Base-by-base conservation (phyloP, 2,797 vertebrate species). In the Lepidocolaptes lacrymiger region DNA sequence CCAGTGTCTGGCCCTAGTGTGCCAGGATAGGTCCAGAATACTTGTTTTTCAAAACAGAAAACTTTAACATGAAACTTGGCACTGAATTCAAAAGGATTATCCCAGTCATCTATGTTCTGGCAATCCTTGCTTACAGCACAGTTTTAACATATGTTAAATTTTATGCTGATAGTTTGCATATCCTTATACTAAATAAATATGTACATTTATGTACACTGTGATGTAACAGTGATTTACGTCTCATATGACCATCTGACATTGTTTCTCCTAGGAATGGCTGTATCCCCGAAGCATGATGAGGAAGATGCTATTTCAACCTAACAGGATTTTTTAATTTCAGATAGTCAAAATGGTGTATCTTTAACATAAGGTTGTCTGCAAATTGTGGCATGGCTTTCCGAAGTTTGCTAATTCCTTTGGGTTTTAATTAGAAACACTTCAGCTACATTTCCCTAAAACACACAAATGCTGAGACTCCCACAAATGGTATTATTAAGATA, bases 371-470 rank as follows among this genome's bases (percentile, higher is more conserved):
- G 30, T 52, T 93, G 51, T 89, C 71, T 75, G 32, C 62, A 61
- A 4, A 67, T 61, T 54, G 46, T 88, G 74, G 37, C 7, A 4
- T 75, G 88, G 43, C 62, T 51, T 79, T 75, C 22, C 1, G 18
- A n/a, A 85, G 93, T 69, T 93, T 41, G 26, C 66, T 83, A 68
- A 52, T 97, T 95, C 87, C 89, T 88, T 71, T 88, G 83, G 78
- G 77, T 89, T 96, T 97, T 95, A 95, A 92, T 97, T 95, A 91
- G 88, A 91, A 97, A 75, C 23, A 37, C 10, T 88, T 91, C 76
- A 95, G 72, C 59, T 76, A 32, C 51, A 27, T 74, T 91, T 93
- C 80, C 88, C 67, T 75, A 68, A 86, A 95, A 66, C 66, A 68
- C 66, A 78, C 56, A 93, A 92, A 89, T 32, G 3, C 80, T 59